Conservation (phyloP, 2,888 invertebrate genomes). For the Melangyna quadrimaculata region DNA sequence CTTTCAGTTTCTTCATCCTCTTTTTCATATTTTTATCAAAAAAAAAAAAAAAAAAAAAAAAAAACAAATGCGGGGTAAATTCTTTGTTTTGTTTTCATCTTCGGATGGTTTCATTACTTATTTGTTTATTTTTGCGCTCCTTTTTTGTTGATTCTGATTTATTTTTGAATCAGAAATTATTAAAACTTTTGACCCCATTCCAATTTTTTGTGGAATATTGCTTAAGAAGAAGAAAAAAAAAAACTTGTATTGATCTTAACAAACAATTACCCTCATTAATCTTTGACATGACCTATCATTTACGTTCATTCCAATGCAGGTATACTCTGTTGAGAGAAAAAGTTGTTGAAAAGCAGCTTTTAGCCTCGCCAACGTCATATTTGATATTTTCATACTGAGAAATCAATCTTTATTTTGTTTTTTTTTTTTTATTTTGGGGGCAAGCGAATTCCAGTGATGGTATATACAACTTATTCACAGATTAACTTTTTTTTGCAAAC, state of each 20-base stretch:
- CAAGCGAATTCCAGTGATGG: neutral
- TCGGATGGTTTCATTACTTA: neutral
- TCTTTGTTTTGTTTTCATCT: neutral
- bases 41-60: neutral
- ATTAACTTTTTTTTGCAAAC: neutral
- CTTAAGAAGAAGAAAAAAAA: no score
- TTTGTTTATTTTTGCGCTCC: neutral
- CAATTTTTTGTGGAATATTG: neutral
- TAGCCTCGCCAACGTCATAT: neutral
- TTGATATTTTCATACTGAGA: neutral
- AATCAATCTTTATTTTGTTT: conserved; percentile 21
- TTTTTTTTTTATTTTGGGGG: conserved; percentile 9
- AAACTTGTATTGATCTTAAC: neutral
- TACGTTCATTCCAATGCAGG: conserved; percentile 7
- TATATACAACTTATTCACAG: neutral
- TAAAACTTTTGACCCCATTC: conserved; percentile 5
- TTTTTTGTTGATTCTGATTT: conserved; percentile 18
- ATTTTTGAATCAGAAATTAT: neutral
- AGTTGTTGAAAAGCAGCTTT: conserved; percentile 28
- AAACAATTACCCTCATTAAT: conserved; percentile 23
- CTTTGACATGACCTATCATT: conserved; percentile 41
- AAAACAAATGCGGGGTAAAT: neutral
- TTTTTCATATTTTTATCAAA: neutral
- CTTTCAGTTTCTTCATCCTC: neutral
- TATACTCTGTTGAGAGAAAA: conserved; percentile 4